These are phyloP conservation scores for Peromyscus aztecus DNA, from an alignment of 2,797 vertebrate genomes.

Conservation along the genomic window DNA sequence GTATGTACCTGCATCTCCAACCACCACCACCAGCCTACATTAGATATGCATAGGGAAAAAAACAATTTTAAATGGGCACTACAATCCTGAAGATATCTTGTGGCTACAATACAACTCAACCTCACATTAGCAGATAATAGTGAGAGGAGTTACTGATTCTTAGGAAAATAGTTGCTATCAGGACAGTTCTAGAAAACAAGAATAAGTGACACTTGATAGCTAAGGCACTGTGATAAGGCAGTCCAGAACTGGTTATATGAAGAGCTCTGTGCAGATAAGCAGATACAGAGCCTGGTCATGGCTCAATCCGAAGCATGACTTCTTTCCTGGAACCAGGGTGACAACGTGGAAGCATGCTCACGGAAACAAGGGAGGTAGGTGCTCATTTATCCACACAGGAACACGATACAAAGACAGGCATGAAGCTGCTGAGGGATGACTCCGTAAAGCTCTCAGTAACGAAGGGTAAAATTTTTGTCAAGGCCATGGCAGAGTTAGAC, in stretches of 20 bases:
- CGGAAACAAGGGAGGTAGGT: background rate
- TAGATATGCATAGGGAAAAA: background rate
- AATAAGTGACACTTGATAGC: background rate
- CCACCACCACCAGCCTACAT: background rate
- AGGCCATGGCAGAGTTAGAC: rapidly evolving
- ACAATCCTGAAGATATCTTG: background rate
- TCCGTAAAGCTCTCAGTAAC: background rate
- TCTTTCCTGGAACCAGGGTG: background rate
- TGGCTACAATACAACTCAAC: background rate
- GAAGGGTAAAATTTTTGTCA: background rate
- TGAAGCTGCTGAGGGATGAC: background rate
- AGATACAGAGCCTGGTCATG: background rate
- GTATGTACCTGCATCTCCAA: background rate
- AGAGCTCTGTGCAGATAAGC: background rate
- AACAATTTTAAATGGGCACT: background rate
- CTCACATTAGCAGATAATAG: background rate
- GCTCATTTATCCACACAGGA: background rate
- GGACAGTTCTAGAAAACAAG: background rate
- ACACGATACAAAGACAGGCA: background rate
- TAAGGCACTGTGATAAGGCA: background rate
- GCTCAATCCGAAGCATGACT: background rate
- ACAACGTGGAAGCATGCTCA: background rate
- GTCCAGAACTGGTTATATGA: background rate
- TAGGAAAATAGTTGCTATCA: background rate
- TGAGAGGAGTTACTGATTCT: background rate